A percentile compares a stretch with the other conserved stretches of the same genome.
Evolutionary conservation across 2,797 vertebrate species (phyloP).

Genomic region (Rhinogobio ventralis): DNA sequence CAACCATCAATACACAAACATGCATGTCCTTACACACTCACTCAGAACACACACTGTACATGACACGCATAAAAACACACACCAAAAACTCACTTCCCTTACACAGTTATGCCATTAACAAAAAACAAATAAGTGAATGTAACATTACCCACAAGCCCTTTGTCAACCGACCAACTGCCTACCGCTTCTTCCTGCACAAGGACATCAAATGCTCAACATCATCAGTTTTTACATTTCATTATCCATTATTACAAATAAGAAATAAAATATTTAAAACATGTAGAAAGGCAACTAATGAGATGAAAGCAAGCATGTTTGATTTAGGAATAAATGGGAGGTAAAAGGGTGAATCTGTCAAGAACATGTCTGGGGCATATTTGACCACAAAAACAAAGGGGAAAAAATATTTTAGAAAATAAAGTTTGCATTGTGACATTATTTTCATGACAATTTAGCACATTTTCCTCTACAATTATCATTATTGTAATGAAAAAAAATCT

Average conservation of each 20-base stretch:
- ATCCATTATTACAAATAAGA: constrained; percentile 63
- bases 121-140: constrained; percentile 70
- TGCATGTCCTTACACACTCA: constrained; percentile 64
- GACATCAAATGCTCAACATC: constrained; percentile 66
- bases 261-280: constrained; percentile 60
- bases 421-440: background rate
- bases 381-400: constrained; percentile 9
- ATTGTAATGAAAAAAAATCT: no score
- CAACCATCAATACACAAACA: constrained; percentile 66
- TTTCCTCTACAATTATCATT: background rate
- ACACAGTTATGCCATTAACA: constrained; percentile 64
- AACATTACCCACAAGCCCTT: constrained; percentile 65
- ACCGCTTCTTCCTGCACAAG: constrained; percentile 62
- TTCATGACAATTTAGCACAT: background rate
- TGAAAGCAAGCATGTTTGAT: constrained; percentile 59
- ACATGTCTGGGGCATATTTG: background rate
- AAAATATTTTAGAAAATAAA: background rate
- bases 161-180: constrained; percentile 59
- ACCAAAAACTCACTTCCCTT: constrained; percentile 52
- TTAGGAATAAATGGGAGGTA: background rate
- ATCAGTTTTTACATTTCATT: constrained; percentile 63
- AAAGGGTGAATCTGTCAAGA: background rate
- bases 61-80: constrained; percentile 36
- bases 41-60: constrained; percentile 52
- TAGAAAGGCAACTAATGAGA: constrained; percentile 75